phyloP scores from a whole-genome alignment of 2,888 invertebrate species.

The Lepidocyrtinus sp. region DNA sequence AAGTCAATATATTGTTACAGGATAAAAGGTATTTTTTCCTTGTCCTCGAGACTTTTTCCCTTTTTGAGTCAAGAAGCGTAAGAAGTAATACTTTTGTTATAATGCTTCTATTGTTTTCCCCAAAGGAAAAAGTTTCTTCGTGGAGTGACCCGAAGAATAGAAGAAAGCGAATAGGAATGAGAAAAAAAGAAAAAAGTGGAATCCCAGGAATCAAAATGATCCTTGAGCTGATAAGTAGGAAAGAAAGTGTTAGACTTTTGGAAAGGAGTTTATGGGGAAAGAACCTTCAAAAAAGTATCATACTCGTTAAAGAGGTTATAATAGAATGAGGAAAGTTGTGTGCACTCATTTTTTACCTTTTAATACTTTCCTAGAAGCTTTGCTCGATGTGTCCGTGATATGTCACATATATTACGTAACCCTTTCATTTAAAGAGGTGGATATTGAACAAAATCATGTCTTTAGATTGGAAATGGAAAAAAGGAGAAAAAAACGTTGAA shows the following conservation, averaged over 20 bases:
- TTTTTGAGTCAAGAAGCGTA: not conserved
- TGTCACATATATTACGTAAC: conserved; percentile 27
- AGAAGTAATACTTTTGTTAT: not conserved
- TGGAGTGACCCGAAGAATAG: conserved; percentile 33
- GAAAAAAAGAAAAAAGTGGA: conserved; percentile 23
- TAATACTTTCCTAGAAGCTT: not conserved
- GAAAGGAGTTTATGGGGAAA: not conserved
- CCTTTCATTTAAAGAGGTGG: not conserved
- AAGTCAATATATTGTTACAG: not conserved
- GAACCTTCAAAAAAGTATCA: not conserved
- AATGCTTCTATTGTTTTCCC: conserved; percentile 24
- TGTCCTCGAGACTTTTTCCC: not conserved
- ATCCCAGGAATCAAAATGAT: not conserved
- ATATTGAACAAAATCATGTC: not conserved
- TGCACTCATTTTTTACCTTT: not conserved
- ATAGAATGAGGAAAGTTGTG: not conserved
- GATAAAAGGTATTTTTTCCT: not conserved
- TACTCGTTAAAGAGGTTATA: not conserved
- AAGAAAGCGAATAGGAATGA: conserved; percentile 9
- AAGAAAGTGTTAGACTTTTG: not conserved
- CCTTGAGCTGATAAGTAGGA: not conserved
- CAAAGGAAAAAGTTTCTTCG: conserved; percentile 26
- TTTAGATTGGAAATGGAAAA: not conserved
- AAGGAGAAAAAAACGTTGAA: too few relatives aligned
- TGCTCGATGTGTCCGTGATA: not conserved